Conservation (phyloP, 2,888 invertebrate genomes). For the Drosophila suboccidentalis region DNA sequence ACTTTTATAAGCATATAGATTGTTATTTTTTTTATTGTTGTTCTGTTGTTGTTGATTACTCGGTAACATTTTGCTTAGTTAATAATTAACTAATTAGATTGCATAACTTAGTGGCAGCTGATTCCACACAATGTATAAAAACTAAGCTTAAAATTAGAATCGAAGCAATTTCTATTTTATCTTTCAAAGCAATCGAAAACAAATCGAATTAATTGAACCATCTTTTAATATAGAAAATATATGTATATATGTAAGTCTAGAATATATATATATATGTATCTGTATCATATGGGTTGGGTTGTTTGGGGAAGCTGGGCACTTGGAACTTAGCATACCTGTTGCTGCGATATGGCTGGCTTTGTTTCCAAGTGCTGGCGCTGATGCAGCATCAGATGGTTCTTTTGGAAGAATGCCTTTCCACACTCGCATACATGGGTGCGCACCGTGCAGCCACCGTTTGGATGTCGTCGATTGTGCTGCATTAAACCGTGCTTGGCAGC, state of each 20-base stretch:
- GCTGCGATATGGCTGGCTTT: conserved; percentile 85
- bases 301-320: conserved; percentile 8
- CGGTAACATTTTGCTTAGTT: conserved; percentile 47
- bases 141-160: conserved; percentile 35
- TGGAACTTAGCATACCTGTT: conserved; percentile 84
- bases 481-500: conserved; percentile 93
- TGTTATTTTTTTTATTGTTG: conserved; percentile 13
- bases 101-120: conserved; percentile 48
- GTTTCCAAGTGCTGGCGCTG: conserved; percentile 90
- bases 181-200: conserved; percentile 32
- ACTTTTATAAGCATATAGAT: conserved; percentile 29
- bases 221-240: conserved; percentile 11
- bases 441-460: conserved; percentile 92
- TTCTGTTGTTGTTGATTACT: conserved; percentile 32
- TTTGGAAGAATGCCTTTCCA: conserved; percentile 94
- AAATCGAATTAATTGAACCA: conserved; percentile 32
- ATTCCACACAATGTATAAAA: conserved; percentile 33
- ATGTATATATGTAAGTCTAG: conserved; percentile 10
- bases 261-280: conserved; percentile 4
- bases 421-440: conserved; percentile 93
- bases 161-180: conserved; percentile 22
- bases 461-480: conserved; percentile 92
- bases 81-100: conserved; percentile 48
- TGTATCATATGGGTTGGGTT: not conserved
- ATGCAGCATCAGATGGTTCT: conserved; percentile 93